A percentile compares a stretch with the other conserved stretches of the same genome.
Evolutionary conservation across 2,888 invertebrate species (phyloP).

Genomic region (Drosophila fungiperda): DNA sequence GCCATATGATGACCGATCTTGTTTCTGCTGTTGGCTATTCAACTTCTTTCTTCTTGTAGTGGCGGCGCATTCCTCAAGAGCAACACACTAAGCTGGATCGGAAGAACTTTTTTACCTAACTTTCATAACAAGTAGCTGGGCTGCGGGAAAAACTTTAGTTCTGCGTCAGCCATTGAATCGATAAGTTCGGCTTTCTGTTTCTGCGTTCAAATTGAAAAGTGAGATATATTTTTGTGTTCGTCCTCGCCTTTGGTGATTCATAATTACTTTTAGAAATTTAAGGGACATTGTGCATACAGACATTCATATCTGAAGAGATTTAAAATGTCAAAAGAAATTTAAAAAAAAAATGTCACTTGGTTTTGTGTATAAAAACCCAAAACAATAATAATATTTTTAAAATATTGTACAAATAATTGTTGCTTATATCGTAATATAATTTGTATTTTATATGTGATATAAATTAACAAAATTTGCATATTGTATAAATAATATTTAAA

Average conservation of each 20-base stretch:
- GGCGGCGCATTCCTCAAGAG: conserved; percentile 14
- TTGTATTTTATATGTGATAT: not conserved
- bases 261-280: conserved; percentile 3
- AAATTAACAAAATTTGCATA: not conserved
- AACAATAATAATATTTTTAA: not conserved
- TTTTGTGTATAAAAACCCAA: conserved; percentile 1
- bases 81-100: conserved; percentile 46
- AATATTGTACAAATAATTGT: not conserved
- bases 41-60: conserved; percentile 41
- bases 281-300: not conserved
- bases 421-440: not conserved
- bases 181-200: conserved; percentile 61
- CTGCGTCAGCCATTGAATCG: conserved; percentile 68
- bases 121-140: conserved; percentile 74
- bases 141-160: conserved; percentile 68
- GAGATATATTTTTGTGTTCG: conserved; percentile 43
- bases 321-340: not conserved
- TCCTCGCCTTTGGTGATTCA: conserved; percentile 11
- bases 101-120: conserved; percentile 75
- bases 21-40: conserved; percentile 16
- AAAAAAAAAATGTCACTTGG: not conserved
- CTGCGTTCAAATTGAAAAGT: conserved; percentile 22
- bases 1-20: conserved; percentile 43
- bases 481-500: conserved; percentile 1
- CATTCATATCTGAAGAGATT: not conserved